Percentiles rank a stretch among this genome's conserved stretches.
Conservation (phyloP, 2,888 invertebrate species). For the Stenotaenia linearis region DNA sequence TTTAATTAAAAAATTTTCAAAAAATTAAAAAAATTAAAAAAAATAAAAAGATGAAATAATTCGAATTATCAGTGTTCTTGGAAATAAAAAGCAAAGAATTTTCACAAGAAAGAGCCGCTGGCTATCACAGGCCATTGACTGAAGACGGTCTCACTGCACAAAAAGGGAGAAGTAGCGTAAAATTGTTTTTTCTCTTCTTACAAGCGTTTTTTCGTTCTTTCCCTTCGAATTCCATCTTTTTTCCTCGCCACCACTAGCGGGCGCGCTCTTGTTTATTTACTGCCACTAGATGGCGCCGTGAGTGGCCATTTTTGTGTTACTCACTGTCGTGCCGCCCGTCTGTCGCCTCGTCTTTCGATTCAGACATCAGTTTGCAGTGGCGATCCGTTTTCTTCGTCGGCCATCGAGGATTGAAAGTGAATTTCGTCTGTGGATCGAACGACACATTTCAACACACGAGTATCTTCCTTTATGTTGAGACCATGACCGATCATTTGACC, state of each 20-base stretch:
- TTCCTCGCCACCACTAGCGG: no score
- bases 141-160: background rate
- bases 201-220: background rate
- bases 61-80: background rate
- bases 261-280: no score
- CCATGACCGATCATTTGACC: background rate
- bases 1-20: no score
- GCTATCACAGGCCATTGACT: background rate
- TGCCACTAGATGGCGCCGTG: background rate
- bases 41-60: no score
- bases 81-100: background rate
- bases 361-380: background rate
- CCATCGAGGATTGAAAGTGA: background rate
- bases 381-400: background rate
- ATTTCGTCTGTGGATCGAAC: background rate
- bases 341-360: conserved; percentile 8
- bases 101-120: background rate
- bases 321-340: background rate
- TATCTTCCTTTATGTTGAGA: background rate
- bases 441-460: background rate
- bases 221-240: background rate
- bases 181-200: background rate
- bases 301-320: background rate
- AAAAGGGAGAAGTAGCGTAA: background rate
- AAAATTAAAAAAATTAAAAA: no score